Evolutionary conservation across 1,140 invertebrate genomes (phyloP), one percentile per base, ranked within the genome.

Genomic region (Metopolophium dirhodum): DNA sequence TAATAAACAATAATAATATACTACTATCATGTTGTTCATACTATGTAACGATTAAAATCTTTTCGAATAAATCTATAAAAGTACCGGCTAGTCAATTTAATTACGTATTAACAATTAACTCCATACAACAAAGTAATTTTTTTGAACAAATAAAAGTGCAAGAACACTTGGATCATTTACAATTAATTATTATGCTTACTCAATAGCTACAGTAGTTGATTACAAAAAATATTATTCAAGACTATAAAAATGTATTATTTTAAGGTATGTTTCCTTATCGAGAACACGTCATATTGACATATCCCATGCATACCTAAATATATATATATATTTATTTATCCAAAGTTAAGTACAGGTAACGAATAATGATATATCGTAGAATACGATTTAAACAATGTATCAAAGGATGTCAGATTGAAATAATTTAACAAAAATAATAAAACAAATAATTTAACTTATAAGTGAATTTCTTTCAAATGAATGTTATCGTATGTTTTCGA

Each of bases 41-140:
- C 14, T 83, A 83, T 83, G n/a, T n/a, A 77, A 77, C 61, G 77
- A 83, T 83, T 83, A 85, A 14, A 85, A 85, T 85, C 83, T 85
- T 45, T 37, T 85, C 2, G 41, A 85, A 41, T 85, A 85, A 85
- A 45, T 26, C 35, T 23, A 85, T 9, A 37, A 45, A 85, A 85
- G n/a, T 77, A 77, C 14, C 30, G 4, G 11, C 14, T 8, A 54
- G 77, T 26, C 3, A 41, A 45, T 45, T 85, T 85, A 85, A 85
- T 45, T 85, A 45, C 8, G 83, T 18, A 18, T n/a, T 18, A 68
- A 68, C 30, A 68, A n/a, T 68, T 68, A 68, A 68, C n/a, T 77
- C 61, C 61, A 77, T n/a, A 77, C 14, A 77, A 77, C 61, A 77
- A 68, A 77, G 61, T 77, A 77, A n/a, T 77, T 77, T 77, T 68